phyloP scores from a whole-genome alignment of 92 coral and sea anemone genomes.

The Porites cylindrica region DNA sequence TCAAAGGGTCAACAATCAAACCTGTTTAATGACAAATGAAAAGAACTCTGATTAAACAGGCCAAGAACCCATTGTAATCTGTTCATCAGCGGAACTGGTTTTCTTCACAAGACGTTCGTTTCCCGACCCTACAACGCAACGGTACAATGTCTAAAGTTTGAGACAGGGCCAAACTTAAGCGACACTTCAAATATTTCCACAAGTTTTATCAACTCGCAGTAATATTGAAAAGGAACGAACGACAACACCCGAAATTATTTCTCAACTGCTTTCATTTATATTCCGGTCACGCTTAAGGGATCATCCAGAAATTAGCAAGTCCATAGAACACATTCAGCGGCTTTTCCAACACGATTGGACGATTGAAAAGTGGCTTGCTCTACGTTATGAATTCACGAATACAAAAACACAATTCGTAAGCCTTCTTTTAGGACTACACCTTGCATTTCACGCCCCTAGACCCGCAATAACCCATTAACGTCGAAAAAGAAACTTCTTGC shows the following conservation, averaged over 20 bases:
- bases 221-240: neutral
- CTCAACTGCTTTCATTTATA: neutral
- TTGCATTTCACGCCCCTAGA: too few relatives aligned
- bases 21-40: conserved; percentile 27
- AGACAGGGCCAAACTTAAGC: too few relatives aligned
- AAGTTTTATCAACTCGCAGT: neutral
- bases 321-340: too few relatives aligned
- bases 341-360: too few relatives aligned
- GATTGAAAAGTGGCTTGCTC: too few relatives aligned
- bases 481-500: neutral
- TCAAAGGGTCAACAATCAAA: conserved; percentile 40
- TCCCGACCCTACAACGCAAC: neutral
- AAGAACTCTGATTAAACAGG: conserved; percentile 21
- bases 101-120: neutral
- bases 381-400: too few relatives aligned
- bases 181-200: neutral
- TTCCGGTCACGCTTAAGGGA: neutral
- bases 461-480: neutral
- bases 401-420: too few relatives aligned
- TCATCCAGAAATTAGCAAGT: neutral
- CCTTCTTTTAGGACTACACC: too few relatives aligned
- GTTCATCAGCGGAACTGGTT: neutral
- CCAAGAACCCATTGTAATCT: conserved; percentile 9
- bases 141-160: neutral
- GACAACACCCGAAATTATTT: neutral